Conservation (phyloP, 2,888 invertebrate species). For the Amblyjoppa proteus region DNA sequence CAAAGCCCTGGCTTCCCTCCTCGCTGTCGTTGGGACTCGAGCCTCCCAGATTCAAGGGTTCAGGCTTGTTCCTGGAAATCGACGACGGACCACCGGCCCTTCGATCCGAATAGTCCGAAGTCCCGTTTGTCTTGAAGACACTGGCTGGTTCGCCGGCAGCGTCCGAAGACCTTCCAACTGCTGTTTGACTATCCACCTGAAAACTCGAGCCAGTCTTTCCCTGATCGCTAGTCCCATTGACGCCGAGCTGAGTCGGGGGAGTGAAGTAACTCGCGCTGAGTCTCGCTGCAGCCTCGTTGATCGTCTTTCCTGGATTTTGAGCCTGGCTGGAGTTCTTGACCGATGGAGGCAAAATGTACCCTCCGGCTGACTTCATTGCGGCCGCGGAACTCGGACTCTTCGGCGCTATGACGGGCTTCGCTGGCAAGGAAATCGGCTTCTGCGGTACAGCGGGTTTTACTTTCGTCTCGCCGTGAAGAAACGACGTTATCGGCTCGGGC, state of each 20-base stretch:
- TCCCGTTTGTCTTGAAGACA: constrained; percentile 1
- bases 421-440: constrained; percentile 88
- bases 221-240: background rate
- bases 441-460: constrained; percentile 90
- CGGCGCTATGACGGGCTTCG: constrained; percentile 54
- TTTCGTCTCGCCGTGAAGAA: constrained; percentile 89
- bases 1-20: constrained; percentile 55
- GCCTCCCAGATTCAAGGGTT: constrained; percentile 36
- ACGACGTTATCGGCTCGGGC: constrained; percentile 89
- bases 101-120: constrained; percentile 16
- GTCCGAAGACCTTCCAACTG: constrained; percentile 8
- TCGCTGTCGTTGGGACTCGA: constrained; percentile 35
- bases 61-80: constrained; percentile 11
- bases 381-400: constrained; percentile 34
- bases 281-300: constrained; percentile 22
- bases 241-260: background rate
- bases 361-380: constrained; percentile 54
- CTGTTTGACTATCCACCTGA: constrained; percentile 5
- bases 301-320: constrained; percentile 29
- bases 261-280: constrained; percentile 26
- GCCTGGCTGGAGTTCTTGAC: constrained; percentile 68
- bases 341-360: constrained; percentile 69
- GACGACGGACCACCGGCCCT: background rate
- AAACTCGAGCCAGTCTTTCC: constrained; percentile 27
- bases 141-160: background rate